Percentiles rank a stretch among this genome's conserved stretches.
These are phyloP conservation scores for Lepidurus couesii DNA, from an alignment of 1,140 invertebrate species.

Conservation along the genomic window DNA sequence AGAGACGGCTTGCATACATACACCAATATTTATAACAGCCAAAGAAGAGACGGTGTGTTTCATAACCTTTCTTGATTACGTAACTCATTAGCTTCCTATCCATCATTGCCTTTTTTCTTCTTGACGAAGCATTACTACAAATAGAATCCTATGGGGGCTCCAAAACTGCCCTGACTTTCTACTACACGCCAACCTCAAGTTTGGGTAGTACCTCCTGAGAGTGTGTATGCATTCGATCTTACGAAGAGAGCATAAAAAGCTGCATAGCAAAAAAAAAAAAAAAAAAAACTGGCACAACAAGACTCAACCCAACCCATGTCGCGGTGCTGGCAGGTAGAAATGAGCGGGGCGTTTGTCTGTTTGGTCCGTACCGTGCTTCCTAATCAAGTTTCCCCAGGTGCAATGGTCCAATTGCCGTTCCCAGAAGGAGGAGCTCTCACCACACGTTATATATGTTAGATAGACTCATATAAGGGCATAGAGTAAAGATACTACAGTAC, in stretches of 20 bases:
- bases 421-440: conserved; percentile 20
- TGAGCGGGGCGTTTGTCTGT: conserved; percentile 16
- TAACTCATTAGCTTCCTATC: too few relatives aligned
- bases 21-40: too few relatives aligned
- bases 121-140: too few relatives aligned
- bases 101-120: too few relatives aligned
- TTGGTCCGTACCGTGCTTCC: not conserved
- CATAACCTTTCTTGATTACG: too few relatives aligned
- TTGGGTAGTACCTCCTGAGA: too few relatives aligned
- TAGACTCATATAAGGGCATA: conserved; percentile 8
- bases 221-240: too few relatives aligned
- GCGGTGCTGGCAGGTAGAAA: not conserved
- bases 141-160: too few relatives aligned
- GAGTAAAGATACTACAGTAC: not conserved
- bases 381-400: conserved; percentile 19
- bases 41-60: too few relatives aligned
- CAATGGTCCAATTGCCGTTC: conserved; percentile 17
- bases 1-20: too few relatives aligned
- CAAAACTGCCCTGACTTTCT: too few relatives aligned
- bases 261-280: not conserved
- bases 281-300: not conserved
- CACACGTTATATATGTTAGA: conserved; percentile 2
- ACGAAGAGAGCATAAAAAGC: not conserved
- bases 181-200: too few relatives aligned
- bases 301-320: not conserved